Evolutionary conservation across 1,140 invertebrate species (phyloP).

Genomic region (Bombus pascuorum): DNA sequence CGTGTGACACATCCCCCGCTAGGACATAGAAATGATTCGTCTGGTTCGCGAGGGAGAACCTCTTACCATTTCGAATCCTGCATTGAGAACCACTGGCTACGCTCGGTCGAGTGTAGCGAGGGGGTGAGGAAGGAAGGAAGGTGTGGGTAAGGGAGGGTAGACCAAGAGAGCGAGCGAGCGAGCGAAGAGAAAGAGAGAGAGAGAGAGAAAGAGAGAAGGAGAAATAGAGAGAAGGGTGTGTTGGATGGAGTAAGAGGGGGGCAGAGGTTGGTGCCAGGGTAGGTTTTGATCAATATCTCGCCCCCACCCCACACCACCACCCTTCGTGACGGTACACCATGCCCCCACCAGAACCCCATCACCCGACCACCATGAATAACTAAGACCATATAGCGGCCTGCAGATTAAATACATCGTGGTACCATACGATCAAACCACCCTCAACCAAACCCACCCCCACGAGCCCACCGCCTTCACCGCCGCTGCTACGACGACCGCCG

Average conservation of each 20-base stretch:
- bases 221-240: slow-evolving; percentile 60
- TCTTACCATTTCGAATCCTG: neutral
- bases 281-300: slow-evolving; percentile 83
- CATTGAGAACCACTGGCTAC: slow-evolving; percentile 65
- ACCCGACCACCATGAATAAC: slow-evolving; percentile 81
- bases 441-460: slow-evolving; percentile 40
- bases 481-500: slow-evolving; percentile 29
- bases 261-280: slow-evolving; percentile 80
- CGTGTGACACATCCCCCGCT: neutral
- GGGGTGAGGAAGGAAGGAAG: slow-evolving; percentile 53
- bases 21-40: neutral
- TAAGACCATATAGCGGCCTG: slow-evolving; percentile 77
- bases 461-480: slow-evolving; percentile 29
- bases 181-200: slow-evolving; percentile 41
- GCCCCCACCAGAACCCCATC: slow-evolving; percentile 74
- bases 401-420: slow-evolving; percentile 78
- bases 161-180: slow-evolving; percentile 54
- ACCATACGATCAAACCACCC: slow-evolving; percentile 71
- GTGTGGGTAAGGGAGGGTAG: slow-evolving; percentile 44
- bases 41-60: slow-evolving; percentile 29
- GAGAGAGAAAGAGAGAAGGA: slow-evolving; percentile 46
- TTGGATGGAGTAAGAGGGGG: slow-evolving; percentile 49
- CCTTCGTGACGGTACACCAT: slow-evolving; percentile 78
- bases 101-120: slow-evolving; percentile 62
- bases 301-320: slow-evolving; percentile 75